Evolutionary conservation across 2,888 invertebrate genomes (phyloP).

Genomic region (Epinotia brunnichana): DNA sequence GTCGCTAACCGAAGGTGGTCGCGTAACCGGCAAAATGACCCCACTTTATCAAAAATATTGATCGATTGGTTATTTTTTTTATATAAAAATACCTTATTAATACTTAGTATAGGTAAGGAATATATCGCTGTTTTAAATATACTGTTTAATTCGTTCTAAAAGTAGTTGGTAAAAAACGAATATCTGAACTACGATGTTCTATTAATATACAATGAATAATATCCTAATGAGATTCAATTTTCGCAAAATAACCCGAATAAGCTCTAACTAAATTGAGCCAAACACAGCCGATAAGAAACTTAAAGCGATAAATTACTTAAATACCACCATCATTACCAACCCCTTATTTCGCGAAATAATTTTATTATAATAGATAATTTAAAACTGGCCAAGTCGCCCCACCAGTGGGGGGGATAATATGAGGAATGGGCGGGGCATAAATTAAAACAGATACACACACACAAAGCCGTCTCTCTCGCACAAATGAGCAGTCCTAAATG

Average conservation of each 20-base stretch:
- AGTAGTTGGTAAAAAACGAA: background rate
- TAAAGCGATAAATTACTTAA: conserved; percentile 78
- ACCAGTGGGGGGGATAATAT: conserved; percentile 71
- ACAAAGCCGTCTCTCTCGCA: conserved; percentile 73
- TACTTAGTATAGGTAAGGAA: no score
- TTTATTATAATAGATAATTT: conserved; percentile 84
- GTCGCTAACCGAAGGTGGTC: no score
- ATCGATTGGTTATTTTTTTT: no score
- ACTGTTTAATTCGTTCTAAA: no score
- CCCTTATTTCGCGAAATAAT: conserved; percentile 82
- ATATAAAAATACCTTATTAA: no score
- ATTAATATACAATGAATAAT: background rate
- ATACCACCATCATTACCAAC: conserved; percentile 79
- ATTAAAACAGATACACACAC: conserved; percentile 65
- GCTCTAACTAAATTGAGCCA: conserved; percentile 27
- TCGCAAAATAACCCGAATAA: conserved; percentile 13
- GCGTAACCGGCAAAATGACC: no score
- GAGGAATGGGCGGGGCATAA: conserved; percentile 75
- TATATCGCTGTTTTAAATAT: no score
- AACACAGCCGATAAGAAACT: conserved; percentile 56
- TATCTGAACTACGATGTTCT: background rate
- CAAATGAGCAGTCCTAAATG: conserved; percentile 80
- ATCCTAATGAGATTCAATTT: conserved; percentile 13
- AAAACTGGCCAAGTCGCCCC: conserved; percentile 81
- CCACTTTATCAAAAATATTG: no score